phyloP scores from a whole-genome alignment of 2,888 invertebrate species.

The Drosophila merina region DNA sequence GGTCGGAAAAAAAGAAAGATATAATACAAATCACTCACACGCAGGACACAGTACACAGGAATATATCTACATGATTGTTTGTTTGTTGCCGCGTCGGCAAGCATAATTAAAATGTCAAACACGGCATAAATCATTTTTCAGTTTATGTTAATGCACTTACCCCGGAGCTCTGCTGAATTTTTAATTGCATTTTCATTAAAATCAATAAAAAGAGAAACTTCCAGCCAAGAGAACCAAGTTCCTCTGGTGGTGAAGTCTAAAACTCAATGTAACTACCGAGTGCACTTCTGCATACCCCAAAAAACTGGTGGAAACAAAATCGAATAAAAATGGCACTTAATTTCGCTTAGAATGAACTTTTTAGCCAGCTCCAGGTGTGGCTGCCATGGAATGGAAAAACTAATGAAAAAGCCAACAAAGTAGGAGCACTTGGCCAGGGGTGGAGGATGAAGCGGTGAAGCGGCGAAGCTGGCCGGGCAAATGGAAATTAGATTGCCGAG shows the following conservation, averaged over 20 bases:
- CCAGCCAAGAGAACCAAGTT: slow-evolving; percentile 6
- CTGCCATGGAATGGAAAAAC: slow-evolving; percentile 53
- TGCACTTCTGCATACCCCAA: slow-evolving; percentile 37
- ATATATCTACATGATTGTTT: slow-evolving; percentile 45
- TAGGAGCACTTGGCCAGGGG: slow-evolving; percentile 21
- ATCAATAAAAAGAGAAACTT: slow-evolving; percentile 60
- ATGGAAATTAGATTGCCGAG: slow-evolving; percentile 76
- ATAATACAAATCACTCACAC: slow-evolving; percentile 28
- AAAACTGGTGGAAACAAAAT: slow-evolving; percentile 31
- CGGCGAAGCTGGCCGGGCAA: slow-evolving; percentile 38
- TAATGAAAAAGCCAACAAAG: slow-evolving; percentile 66
- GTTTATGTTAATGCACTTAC: slow-evolving; percentile 66
- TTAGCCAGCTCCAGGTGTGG: slow-evolving; percentile 60
- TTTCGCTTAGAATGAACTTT: slow-evolving; percentile 67
- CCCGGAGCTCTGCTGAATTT: slow-evolving; percentile 56
- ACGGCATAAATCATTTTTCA: slow-evolving; percentile 55
- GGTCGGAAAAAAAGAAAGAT: slow-evolving; percentile 33
- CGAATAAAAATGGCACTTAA: slow-evolving; percentile 71
- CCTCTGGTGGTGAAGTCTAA: slow-evolving; percentile 2
- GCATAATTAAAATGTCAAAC: slow-evolving; percentile 76
- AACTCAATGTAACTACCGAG: slow-evolving; percentile 38
- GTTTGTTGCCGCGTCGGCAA: slow-evolving; percentile 31
- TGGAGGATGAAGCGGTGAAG: not conserved
- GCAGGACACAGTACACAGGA: slow-evolving; percentile 2
- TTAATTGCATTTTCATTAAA: slow-evolving; percentile 75